phyloP scores from a whole-genome alignment of 2,113 vertebrate species.

The Tachysurus vachellii region DNA sequence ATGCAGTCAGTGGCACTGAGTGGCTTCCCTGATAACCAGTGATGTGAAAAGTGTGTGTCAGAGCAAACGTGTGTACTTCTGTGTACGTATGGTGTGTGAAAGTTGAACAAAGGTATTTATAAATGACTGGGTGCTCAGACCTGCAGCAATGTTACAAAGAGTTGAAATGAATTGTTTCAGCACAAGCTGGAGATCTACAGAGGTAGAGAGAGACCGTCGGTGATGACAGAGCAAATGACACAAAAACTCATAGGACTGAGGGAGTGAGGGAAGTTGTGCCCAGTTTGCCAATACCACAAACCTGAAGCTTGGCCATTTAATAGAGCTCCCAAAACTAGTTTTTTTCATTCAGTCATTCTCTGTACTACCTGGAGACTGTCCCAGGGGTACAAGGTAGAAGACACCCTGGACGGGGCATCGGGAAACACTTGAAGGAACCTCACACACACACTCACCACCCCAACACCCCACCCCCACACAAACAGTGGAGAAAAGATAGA shows the following conservation, averaged over 20 bases:
- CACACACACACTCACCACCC: no score
- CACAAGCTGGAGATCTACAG: not conserved
- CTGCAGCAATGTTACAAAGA: no score
- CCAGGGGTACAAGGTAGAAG: no score
- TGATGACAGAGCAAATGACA: not conserved
- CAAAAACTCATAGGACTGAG: not conserved
- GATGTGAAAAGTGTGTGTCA: not conserved
- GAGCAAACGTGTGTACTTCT: not conserved
- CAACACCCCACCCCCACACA: no score
- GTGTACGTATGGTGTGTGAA: not conserved
- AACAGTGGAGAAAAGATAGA: no score
- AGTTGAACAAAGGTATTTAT: not conserved
- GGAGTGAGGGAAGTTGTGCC: not conserved
- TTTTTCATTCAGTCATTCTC: not conserved
- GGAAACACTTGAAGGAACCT: no score
- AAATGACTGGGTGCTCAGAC: no score
- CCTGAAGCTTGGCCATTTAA: not conserved
- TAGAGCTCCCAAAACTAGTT: not conserved
- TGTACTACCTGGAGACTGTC: no score
- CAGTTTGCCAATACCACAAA: not conserved
- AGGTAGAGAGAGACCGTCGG: not conserved
- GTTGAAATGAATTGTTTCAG: no score
- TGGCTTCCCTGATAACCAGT: not conserved
- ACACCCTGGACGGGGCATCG: no score
- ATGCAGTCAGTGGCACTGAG: not conserved